Evolutionary conservation across 2,797 vertebrate genomes (phyloP), one percentile per base, ranked within the genome.

Genomic region (Ispidina picta): DNA sequence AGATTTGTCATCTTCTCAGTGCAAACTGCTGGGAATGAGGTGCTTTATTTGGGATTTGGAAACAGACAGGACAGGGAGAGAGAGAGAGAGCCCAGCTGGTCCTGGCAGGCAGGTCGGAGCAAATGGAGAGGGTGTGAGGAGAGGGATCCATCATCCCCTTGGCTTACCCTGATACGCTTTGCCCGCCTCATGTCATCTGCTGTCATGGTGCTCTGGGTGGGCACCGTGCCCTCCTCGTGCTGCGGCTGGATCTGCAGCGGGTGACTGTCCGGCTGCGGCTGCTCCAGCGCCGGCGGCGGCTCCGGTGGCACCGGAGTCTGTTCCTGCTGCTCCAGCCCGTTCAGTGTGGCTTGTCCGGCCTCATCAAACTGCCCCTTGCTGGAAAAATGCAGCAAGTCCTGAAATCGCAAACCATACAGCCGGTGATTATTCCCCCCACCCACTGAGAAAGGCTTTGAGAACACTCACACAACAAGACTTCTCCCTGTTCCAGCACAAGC

Each of bases 131-230:
- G 23, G 52, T 2, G 60, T 55, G 51, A 54, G 49, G 72, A 70
- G 88, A 51, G 5, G 8, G 44, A 41, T 37, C 39, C 7, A 3
- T 23, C 1, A 1, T 33, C 48, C 68, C 43, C 37, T 37, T 56
- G 19, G 83, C 98, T 97, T 97, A 98, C 98, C 98, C 98, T 98
- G 95, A 99, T 99, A 66, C 98, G 98, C 91, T 99, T 99, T 29
- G 99, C 98, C 44, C 99, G 97, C 25, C 99, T 98, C 97, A 99
- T 98, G 93, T 99, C 99, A 82, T 99, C 99, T 1, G 98, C 98
- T 0, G 99, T 98, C 94, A 99, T 97, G 62, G 98, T 97, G 55
- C 97, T 89, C 56, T 98, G 98, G 1, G 96, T 62, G 22, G 98
- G 96, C 92, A 94, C 94, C 6, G 88, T 10, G 8, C 91, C 96